Base-by-base conservation (phyloP, 2,888 invertebrate genomes). In the Entomobrya multifasciata region DNA sequence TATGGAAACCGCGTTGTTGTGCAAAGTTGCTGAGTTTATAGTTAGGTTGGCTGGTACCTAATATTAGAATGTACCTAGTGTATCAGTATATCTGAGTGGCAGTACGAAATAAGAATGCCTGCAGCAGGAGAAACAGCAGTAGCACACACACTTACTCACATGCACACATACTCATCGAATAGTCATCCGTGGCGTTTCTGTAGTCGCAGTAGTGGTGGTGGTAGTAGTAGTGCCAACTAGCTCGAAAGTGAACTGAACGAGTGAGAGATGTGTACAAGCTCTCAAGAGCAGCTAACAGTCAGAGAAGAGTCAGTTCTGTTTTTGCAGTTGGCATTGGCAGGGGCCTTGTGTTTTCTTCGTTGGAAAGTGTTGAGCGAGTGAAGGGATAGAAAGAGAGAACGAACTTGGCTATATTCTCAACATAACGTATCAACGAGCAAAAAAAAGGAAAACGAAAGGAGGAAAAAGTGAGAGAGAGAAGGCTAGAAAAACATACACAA, bases 261-360 rank as follows among this genome's bases (percentile, higher is more conserved):
- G 57, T 52, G 79, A 47, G 52, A 80, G 80, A 80, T 65, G 76
- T 83, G 76, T 83, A 60, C 74, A 79, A 78, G 78, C 85, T 79
- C 78, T 78, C 78, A 79, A 78, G 79, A 79, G 79, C 78, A 79
- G 79, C 72, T 78, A 62, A 67, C 60, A 85, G 72, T 47, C 30
- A 85, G 85, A 47, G 74, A 85, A 85, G 85, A 78, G 78, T 85
- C 85, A 85, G 85, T 85, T 79, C 85, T 78, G 52, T 85, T 84
- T 85, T 79, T 85, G 85, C 85, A 85, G 85, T 85, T 85, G 85
- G 79, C 85, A 85, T 85, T 85, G 85, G 85, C 85, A 85, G 85
- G 85, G 85, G 85, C 85, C 85, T 78, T 85, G 85, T 79, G 79
- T 78, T 78, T 74, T 70, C 77, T 74, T 76, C 83, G 83, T 83